Evolutionary conservation across 64 coral and sea anemone genomes (phyloP).

Genomic region (Trachythela sp.): DNA sequence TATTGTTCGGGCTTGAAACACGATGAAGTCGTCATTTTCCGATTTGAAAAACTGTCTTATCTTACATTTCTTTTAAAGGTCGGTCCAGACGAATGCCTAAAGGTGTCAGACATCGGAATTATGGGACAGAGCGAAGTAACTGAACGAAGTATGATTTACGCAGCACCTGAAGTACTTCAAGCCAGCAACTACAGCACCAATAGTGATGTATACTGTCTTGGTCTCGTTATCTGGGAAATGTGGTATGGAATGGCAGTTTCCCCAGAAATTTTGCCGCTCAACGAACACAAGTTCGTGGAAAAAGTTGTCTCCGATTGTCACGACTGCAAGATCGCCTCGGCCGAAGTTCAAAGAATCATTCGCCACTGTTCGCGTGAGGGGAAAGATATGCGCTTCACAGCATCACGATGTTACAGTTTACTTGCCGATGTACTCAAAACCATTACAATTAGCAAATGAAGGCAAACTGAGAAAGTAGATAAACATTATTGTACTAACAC

Average conservation of each 20-base stretch:
- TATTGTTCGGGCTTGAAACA: no score
- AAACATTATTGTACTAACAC: background rate
- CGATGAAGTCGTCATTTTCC: background rate
- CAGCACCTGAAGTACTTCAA: background rate
- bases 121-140: background rate
- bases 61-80: background rate
- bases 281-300: background rate
- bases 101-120: background rate
- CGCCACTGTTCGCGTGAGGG: background rate
- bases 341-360: background rate
- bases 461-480: background rate
- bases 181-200: background rate
- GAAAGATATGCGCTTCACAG: background rate
- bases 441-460: background rate
- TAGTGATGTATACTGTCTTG: background rate
- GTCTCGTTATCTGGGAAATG: background rate
- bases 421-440: background rate
- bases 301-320: background rate
- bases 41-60: background rate
- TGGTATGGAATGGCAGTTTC: background rate
- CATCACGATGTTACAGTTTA: background rate
- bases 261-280: background rate
- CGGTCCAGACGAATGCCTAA: background rate
- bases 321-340: background rate
- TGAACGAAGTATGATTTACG: background rate